A percentile compares a stretch with the other conserved stretches of the same genome.
phyloP scores from a whole-genome alignment of 2,797 vertebrate species.

The Crypturellus tataupa region DNA sequence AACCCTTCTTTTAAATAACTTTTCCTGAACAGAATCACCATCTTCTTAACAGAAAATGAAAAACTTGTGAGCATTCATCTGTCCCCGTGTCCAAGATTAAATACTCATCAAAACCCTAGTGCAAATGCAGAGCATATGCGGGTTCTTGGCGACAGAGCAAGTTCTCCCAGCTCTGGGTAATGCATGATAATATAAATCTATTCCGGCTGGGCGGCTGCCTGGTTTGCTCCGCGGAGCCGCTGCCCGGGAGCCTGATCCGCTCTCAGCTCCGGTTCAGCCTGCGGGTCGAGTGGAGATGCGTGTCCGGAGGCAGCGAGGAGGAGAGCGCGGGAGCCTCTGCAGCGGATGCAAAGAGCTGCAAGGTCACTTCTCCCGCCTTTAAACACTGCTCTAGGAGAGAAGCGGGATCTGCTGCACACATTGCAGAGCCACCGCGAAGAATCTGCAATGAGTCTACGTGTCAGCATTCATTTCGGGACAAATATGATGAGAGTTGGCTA shows the following conservation, averaged over 20 bases:
- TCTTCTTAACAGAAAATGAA: background rate
- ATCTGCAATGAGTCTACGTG: background rate
- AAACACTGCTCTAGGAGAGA: background rate
- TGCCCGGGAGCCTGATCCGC: slow-evolving; percentile 25
- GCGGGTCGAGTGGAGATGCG: background rate
- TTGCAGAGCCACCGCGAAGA: background rate
- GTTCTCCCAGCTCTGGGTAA: slow-evolving; percentile 58
- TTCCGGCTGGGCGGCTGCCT: slow-evolving; percentile 5
- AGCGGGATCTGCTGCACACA: background rate
- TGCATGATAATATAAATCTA: slow-evolving; percentile 55
- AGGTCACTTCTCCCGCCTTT: background rate
- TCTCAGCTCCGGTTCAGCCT: background rate
- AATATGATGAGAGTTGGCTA: background rate
- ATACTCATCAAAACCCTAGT: slow-evolving; percentile 29
- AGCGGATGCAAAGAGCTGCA: background rate
- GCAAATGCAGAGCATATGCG: slow-evolving; percentile 41
- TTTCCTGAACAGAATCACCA: slow-evolving; percentile 19
- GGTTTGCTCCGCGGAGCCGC: background rate
- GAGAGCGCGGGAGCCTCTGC: background rate
- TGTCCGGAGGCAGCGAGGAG: background rate
- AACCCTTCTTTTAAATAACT: slow-evolving; percentile 24
- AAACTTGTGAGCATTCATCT: slow-evolving; percentile 15
- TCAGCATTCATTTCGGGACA: background rate
- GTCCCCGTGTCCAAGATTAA: slow-evolving; percentile 21
- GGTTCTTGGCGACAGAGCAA: slow-evolving; percentile 32